phyloP scores from a whole-genome alignment of 2,888 invertebrate genomes.

The Euclidia mi region DNA sequence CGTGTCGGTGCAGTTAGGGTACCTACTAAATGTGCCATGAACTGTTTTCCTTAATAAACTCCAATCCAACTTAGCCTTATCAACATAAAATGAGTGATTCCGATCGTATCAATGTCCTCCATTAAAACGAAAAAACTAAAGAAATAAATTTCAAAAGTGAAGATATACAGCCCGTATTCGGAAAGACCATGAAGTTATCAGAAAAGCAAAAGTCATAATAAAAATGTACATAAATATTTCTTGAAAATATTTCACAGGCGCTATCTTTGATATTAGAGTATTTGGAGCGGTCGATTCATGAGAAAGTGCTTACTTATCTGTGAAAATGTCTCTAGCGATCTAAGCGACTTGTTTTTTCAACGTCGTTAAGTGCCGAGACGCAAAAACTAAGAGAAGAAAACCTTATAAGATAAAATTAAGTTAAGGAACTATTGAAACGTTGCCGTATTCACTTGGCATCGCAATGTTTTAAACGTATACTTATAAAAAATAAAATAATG shows the following conservation, averaged over 20 bases:
- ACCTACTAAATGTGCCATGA: too few species aligned
- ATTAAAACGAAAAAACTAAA: too few species aligned
- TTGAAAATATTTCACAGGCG: slow-evolving; percentile 6
- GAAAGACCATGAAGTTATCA: too few species aligned
- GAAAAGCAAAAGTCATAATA: not conserved
- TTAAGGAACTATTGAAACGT: slow-evolving; percentile 1
- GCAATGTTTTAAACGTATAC: too few species aligned
- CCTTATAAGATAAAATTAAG: slow-evolving; percentile 1
- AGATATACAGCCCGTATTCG: too few species aligned
- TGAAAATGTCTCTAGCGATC: slow-evolving; percentile 23
- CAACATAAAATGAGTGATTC: too few species aligned
- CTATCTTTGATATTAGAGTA: slow-evolving; percentile 14
- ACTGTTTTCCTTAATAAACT: too few species aligned
- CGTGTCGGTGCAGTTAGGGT: too few species aligned
- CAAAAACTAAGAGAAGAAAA: slow-evolving; percentile 12
- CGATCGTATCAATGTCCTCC: too few species aligned
- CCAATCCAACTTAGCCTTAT: too few species aligned
- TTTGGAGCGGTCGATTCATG: slow-evolving; percentile 30
- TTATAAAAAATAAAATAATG: too few species aligned
- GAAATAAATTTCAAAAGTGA: too few species aligned
- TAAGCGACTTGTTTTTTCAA: slow-evolving; percentile 35
- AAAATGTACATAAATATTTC: slow-evolving; percentile 10
- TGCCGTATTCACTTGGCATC: not conserved
- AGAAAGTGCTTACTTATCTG: slow-evolving; percentile 39
- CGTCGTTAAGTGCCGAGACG: slow-evolving; percentile 30